Evolutionary conservation across 2,888 invertebrate genomes (phyloP), one percentile per base, ranked within the genome.

Genomic region (Clanis bilineata): DNA sequence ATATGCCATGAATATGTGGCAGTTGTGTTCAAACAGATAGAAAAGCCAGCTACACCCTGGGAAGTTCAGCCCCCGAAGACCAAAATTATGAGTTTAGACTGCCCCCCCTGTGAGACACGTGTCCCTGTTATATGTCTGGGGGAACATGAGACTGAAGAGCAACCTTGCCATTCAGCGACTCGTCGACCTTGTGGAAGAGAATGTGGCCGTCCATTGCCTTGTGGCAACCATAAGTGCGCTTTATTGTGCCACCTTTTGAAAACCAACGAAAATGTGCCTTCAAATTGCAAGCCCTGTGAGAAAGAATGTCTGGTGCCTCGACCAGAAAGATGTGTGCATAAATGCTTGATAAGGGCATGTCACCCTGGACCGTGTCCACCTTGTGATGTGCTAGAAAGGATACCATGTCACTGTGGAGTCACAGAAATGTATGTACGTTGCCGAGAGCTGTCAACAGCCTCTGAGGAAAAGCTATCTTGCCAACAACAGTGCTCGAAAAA

Each of bases 401-500:
- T 95, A 56, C 92, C 94, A 38, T 98, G 98, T 71, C 97, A 98
- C 79, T 98, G 98, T 78, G 95, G 95, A 0, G 90, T 97, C 4
- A 95, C 95, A 58, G 95, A 96, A 66, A 89, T 96, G 3, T 96
- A 96, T 72, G 93, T 97, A 58, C 93, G 94, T 32, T 98, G 98
- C 77, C 86, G 85, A 38, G 95, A 96, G 69, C 94, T 96, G 81
- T 92, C 93, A 0, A 79, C 85, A 1, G 89, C 93, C n/a, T 82
- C 84, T 0, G 86, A 86, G 12, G 92, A 93, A 54, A 83, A 82
- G 56, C 76, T 93, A 23, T 93, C 94, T 60, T 98, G 98, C 80
- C 96, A 96, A 41, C 96, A 97, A 80, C 96, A 96, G 65, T 98
- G 98, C 77, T 96, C 97, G 0, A 96, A 95, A 88, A 95, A 97